Conservation (phyloP, 2,113 vertebrate species). For the Calidris pugnax region DNA sequence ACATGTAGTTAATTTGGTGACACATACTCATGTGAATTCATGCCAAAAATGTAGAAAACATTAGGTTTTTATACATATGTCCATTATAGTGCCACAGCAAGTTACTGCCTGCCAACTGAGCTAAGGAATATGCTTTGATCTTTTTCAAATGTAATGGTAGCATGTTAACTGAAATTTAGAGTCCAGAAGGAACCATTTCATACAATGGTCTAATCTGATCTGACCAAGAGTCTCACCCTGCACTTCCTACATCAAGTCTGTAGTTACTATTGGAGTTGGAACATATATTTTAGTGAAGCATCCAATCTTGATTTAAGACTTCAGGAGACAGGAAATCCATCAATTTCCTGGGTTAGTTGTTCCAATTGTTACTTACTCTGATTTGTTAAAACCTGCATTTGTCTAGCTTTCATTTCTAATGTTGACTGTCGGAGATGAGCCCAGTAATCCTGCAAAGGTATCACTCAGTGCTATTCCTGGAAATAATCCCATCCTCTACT, state of each 20-base stretch:
- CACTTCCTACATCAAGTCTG: background rate
- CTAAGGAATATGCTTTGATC: background rate
- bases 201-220: background rate
- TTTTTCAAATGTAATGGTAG: background rate
- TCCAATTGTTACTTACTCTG: background rate
- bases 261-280: background rate
- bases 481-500: background rate
- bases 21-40: background rate
- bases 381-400: conserved; percentile 28
- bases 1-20: background rate
- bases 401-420: background rate
- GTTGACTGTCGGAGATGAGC: background rate
- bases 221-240: background rate
- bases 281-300: conserved; percentile 6
- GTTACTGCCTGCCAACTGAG: background rate
- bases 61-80: background rate
- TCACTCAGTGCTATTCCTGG: background rate
- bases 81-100: background rate
- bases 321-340: conserved; percentile 27
- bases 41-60: background rate
- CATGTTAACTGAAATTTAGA: background rate
- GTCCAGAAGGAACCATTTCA: background rate
- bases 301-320: conserved; percentile 31
- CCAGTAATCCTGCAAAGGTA: background rate
- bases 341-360: background rate